Evolutionary conservation across 2,113 vertebrate genomes (phyloP).

Genomic region (Holacanthus passer): DNA sequence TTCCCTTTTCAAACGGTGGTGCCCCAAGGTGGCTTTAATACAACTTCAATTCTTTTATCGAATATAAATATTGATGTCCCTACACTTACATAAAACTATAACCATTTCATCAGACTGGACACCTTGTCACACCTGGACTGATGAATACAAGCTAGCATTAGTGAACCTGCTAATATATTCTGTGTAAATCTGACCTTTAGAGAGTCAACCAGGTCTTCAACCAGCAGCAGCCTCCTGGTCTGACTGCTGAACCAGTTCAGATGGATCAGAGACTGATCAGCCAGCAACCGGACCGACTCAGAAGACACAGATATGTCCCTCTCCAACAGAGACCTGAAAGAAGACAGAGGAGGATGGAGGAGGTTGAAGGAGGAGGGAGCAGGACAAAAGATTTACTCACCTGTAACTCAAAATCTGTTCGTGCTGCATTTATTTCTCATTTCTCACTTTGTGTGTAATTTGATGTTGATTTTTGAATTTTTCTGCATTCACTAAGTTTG

Average conservation of each 20-base stretch:
- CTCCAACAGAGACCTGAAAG: slow-evolving; percentile 78
- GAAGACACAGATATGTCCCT: slow-evolving; percentile 84
- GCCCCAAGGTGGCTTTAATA: too few species aligned
- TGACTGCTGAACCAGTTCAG: slow-evolving; percentile 81
- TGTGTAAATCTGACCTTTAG: slow-evolving; percentile 79
- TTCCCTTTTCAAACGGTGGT: too few species aligned
- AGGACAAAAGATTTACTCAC: neutral
- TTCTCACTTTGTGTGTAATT: too few species aligned
- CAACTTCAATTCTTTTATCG: too few species aligned
- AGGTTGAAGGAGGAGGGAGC: too few species aligned
- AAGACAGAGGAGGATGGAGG: neutral
- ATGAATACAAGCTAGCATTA: neutral
- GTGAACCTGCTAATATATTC: neutral
- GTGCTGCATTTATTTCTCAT: too few species aligned
- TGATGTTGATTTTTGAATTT: too few species aligned
- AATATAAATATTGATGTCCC: too few species aligned
- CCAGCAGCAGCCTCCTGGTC: slow-evolving; percentile 84
- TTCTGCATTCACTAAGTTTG: too few species aligned
- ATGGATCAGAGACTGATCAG: slow-evolving; percentile 80
- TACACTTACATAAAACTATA: too few species aligned
- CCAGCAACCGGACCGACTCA: slow-evolving; percentile 80
- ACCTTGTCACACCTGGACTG: neutral
- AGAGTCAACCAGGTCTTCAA: slow-evolving; percentile 90
- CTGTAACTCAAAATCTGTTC: too few species aligned
- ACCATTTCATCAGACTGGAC: too few species aligned